phyloP scores from a whole-genome alignment of 1,140 invertebrate species.

The Trichoplusia ni region DNA sequence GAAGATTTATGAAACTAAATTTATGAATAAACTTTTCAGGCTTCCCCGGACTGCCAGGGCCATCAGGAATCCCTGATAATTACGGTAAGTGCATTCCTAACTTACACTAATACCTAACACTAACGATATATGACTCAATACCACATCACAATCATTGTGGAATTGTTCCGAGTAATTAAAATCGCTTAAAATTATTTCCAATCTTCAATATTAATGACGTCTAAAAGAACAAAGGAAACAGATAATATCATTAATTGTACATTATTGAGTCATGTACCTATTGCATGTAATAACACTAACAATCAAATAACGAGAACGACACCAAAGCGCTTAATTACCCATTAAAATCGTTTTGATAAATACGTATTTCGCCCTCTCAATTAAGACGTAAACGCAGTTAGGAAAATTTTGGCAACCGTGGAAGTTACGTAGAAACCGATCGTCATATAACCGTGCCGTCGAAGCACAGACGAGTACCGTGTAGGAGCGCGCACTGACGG shows the following conservation, averaged over 20 bases:
- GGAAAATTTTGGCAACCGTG: constrained; percentile 17
- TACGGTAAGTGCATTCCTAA: constrained; percentile 87
- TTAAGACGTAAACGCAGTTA: constrained; percentile 44
- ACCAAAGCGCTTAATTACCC: constrained; percentile 50
- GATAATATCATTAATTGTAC: constrained; percentile 62
- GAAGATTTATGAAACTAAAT: not conserved
- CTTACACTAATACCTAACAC: constrained; percentile 51
- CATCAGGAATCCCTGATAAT: constrained; percentile 91
- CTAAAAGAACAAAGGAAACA: constrained; percentile 39
- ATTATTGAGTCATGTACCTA: constrained; percentile 67
- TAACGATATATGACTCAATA: constrained; percentile 58
- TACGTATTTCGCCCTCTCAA: constrained; percentile 34
- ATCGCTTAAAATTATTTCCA: constrained; percentile 47
- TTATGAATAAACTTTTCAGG: constrained; percentile 47
- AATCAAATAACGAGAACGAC: constrained; percentile 60
- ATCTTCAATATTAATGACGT: constrained; percentile 49
- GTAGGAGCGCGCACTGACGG: constrained; percentile 62
- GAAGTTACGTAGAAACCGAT: constrained; percentile 28
- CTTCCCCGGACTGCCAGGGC: constrained; percentile 86
- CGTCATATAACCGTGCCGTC: constrained; percentile 12
- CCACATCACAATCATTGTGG: constrained; percentile 28
- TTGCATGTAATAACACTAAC: constrained; percentile 69
- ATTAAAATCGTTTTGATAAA: constrained; percentile 27
- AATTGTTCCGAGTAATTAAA: constrained; percentile 52
- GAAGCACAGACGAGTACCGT: constrained; percentile 23